phyloP scores from a whole-genome alignment of 1,140 invertebrate genomes.

The Brachionus asplanchnoidis region DNA sequence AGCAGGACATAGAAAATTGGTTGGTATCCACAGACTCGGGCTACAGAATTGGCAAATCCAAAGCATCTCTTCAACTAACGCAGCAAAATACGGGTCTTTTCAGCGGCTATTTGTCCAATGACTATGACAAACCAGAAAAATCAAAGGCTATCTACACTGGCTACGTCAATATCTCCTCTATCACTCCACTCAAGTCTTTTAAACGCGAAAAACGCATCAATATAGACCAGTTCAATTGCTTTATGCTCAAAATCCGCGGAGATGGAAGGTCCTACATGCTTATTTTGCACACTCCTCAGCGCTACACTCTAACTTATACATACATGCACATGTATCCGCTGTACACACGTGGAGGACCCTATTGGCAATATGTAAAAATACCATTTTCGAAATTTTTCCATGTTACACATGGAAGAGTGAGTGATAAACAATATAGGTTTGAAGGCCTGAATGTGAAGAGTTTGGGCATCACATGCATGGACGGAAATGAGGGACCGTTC shows the following conservation, averaged over 20 bases:
- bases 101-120: conserved; percentile 63
- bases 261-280: conserved; percentile 82
- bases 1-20: conserved; percentile 67
- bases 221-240: conserved; percentile 73
- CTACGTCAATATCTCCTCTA: conserved; percentile 28
- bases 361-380: conserved; percentile 87
- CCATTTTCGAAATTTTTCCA: conserved; percentile 91
- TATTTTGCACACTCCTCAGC: conserved; percentile 66
- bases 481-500: conserved; percentile 74
- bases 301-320: conserved; percentile 74
- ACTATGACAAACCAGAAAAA: conserved; percentile 39
- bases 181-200: neutral
- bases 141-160: conserved; percentile 22
- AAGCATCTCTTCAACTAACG: conserved; percentile 62
- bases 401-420: conserved; percentile 73
- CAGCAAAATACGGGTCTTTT: conserved; percentile 69
- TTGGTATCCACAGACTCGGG: conserved; percentile 70
- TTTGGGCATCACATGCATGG: conserved; percentile 75
- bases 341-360: conserved; percentile 86
- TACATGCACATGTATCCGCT: conserved; percentile 76
- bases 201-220: conserved; percentile 52
- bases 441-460: conserved; percentile 62
- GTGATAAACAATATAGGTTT: conserved; percentile 71
- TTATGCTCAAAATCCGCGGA: conserved; percentile 77
- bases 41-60: conserved; percentile 72